phyloP scores from a whole-genome alignment of 2,888 invertebrate species.

The Drosophila borborema region DNA sequence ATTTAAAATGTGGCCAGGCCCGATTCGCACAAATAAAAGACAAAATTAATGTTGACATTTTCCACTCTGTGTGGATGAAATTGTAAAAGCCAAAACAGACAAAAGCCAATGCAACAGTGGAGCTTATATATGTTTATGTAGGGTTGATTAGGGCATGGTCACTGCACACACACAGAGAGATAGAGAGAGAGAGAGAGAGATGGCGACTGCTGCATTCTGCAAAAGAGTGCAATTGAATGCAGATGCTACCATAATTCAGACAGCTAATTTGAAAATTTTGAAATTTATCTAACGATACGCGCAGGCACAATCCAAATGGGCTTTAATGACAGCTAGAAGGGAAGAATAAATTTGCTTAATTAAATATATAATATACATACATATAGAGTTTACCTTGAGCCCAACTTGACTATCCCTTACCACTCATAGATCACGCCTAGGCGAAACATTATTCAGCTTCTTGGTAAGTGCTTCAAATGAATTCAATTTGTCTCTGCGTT shows the following conservation, averaged over 20 bases:
- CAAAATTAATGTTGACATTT: conserved; percentile 84
- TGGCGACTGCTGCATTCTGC: conserved; percentile 44
- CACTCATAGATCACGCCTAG: not conserved
- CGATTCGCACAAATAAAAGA: conserved; percentile 80
- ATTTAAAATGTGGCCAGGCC: conserved; percentile 82
- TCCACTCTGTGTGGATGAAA: conserved; percentile 79
- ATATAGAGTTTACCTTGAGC: not conserved
- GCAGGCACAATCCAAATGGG: conserved; percentile 15
- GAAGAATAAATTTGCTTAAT: conserved; percentile 3
- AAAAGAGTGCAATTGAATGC: conserved; percentile 71
- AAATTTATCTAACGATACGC: conserved; percentile 71
- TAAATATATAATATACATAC: conserved; percentile 4
- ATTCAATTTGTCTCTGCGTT: conserved; percentile 49
- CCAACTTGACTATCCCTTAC: not conserved
- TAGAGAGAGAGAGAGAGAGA: not conserved
- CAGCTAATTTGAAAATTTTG: conserved; percentile 67
- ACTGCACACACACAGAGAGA: conserved; percentile 8
- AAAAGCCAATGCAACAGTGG: conserved; percentile 57
- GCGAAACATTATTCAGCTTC: not conserved
- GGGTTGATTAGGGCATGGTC: conserved; percentile 50
- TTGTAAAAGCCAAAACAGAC: conserved; percentile 66
- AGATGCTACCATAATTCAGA: conserved; percentile 73
- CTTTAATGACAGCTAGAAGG: conserved; percentile 28
- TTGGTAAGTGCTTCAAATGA: conserved; percentile 35
- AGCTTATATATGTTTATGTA: conserved; percentile 39